Conservation (phyloP, 2,888 invertebrate genomes). For the Plutella xylostella region DNA sequence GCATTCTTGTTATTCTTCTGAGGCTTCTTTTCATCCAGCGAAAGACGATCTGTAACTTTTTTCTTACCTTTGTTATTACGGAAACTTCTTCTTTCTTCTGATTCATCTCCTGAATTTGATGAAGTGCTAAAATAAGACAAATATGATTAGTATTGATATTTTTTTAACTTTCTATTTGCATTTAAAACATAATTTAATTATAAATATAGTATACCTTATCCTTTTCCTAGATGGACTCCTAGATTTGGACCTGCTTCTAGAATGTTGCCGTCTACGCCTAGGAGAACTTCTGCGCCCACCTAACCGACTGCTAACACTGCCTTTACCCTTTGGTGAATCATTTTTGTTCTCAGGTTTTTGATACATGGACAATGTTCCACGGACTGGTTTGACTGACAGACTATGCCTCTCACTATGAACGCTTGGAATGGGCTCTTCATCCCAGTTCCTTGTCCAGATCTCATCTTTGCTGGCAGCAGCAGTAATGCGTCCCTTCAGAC, state of each 20-base stretch:
- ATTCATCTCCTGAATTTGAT: constrained; percentile 64
- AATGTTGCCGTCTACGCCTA: constrained; percentile 40
- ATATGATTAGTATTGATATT: constrained; percentile 8
- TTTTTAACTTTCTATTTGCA: not conserved
- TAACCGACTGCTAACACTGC: constrained; percentile 30
- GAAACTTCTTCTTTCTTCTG: constrained; percentile 56
- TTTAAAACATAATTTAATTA: constrained; percentile 4
- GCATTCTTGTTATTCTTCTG: constrained; percentile 59
- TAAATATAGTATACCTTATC: constrained; percentile 36
- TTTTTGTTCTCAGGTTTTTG: constrained; percentile 59
- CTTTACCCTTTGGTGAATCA: constrained; percentile 31
- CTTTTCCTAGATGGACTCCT: constrained; percentile 64
- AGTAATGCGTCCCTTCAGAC: constrained; percentile 93
- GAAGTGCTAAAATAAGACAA: constrained; percentile 50
- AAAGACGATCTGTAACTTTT: constrained; percentile 71
- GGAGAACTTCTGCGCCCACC: constrained; percentile 40
- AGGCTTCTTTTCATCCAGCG: constrained; percentile 51
- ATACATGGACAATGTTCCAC: constrained; percentile 68
- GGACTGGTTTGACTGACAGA: constrained; percentile 72
- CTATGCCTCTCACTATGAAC: constrained; percentile 83
- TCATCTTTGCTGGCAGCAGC: constrained; percentile 90
- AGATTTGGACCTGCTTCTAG: constrained; percentile 51
- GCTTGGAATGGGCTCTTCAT: constrained; percentile 91
- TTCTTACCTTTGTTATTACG: constrained; percentile 53
- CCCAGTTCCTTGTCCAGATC: constrained; percentile 94